Base-by-base conservation (phyloP, 2,113 vertebrate genomes). In the Lepisosteus oculatus region DNA sequence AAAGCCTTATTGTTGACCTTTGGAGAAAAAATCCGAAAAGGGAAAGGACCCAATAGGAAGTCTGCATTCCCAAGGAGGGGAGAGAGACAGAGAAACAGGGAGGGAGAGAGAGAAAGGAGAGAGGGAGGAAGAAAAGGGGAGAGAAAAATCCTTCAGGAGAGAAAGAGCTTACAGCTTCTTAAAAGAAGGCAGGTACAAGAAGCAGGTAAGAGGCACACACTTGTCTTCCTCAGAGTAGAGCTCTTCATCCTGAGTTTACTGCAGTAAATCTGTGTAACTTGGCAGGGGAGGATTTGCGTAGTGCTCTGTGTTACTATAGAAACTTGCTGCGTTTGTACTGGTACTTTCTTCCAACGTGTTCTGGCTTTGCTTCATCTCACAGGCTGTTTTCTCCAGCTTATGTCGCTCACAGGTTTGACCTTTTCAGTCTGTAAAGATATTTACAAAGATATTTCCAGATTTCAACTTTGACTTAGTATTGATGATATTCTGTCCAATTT, bases 101-200 rank as follows among this genome's bases (percentile, higher is more conserved):
- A 8, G 42, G 61, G 65, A 65, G 69, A 75, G 61, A 72, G 71
- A 71, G 71, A 13, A 66, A 61, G 69, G 71, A 9, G 11, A 14
- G 43, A 4, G 54, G 9, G 42, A 29, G 54, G 56, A 54, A 13
- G 54, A 11, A 54, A 55, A 43, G 41, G 29, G 41, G 51, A 55
- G 55, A 57, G 11, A 56, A 8, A 55, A 42, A 54, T 51, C 8
- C 8, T 51, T 51, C 5, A 51, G 17, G 72, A 54, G 64, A 67
- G 66, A 63, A 55, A 56, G 41, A 56, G 61, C n/a, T 55, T 55
- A 57, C 14, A 4, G 70, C 69, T 72, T 72, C 61, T 68, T 77
- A 78, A 83, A 86, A 84, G 78, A 90, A 85, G 86, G 85, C 84
- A 88, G 86, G 83, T 86, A 89, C 83, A 82, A 85, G 80, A 81